phyloP scores from a whole-genome alignment of 2,797 vertebrate genomes.

The Notolepis coatsorum region DNA sequence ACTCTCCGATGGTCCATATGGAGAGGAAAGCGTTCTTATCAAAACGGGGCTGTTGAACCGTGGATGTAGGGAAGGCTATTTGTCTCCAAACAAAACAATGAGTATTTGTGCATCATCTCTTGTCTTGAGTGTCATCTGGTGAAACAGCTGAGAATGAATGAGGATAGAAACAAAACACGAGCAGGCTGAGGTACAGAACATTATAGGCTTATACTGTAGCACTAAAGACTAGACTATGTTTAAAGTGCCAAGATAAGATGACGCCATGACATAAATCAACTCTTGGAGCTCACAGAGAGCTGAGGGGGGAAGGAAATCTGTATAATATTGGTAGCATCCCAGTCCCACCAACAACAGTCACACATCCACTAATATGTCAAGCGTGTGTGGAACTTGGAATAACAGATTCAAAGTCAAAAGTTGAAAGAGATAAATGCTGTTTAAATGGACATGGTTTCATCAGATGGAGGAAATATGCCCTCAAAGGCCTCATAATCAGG shows the following conservation, averaged over 20 bases:
- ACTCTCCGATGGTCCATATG: constrained; percentile 26
- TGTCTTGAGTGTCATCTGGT: constrained; percentile 14
- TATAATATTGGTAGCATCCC: too few species aligned
- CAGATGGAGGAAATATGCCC: too few species aligned
- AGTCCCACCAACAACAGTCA: neutral
- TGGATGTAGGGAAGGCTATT: constrained; percentile 34
- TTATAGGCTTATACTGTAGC: too few species aligned
- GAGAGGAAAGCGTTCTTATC: constrained; percentile 29
- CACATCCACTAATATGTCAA: neutral
- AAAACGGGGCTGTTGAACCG: constrained; percentile 22
- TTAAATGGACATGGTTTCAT: too few species aligned
- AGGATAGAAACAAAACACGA: constrained; percentile 32
- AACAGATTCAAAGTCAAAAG: neutral
- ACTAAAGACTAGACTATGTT: too few species aligned
- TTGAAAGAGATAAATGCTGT: too few species aligned
- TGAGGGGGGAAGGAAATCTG: too few species aligned
- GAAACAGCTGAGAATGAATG: constrained; percentile 30
- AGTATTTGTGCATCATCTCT: too few species aligned
- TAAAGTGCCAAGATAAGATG: too few species aligned
- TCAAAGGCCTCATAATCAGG: too few species aligned
- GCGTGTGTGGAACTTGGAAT: constrained; percentile 18
- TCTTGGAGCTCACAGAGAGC: too few species aligned
- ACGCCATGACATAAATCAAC: too few species aligned
- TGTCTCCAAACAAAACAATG: constrained; percentile 44
- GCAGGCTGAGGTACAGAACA: constrained; percentile 39